Evolutionary conservation across 2,797 vertebrate genomes (phyloP), one percentile per base, ranked within the genome.

Genomic region (Pangasius mekongensis): DNA sequence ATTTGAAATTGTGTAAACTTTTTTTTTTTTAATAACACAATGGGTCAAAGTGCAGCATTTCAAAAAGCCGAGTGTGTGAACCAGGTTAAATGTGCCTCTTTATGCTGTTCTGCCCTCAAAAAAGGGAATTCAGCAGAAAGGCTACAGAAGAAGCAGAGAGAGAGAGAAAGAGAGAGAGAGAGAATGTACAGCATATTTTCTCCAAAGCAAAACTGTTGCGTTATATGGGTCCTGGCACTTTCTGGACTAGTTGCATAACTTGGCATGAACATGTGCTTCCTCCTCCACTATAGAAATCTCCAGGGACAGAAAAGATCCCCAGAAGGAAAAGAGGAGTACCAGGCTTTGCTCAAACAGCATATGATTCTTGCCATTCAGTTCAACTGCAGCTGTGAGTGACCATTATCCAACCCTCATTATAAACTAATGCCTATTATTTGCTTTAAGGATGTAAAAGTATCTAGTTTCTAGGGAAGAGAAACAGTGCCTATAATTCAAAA

Each of bases 181-280:
- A 81, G 22, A 27, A 13, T 24, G 33, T 60, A 62, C 33, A 82
- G 36, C 20, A 43, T 82, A 54, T 66, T 83, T 80, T 83, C 54
- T 87, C 39, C 43, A 84, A 82, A 69, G 76, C 54, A 83, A 86
- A 77, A 78, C 80, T 77, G 62, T 58, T 69, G 78, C 24, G 0
- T 60, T 74, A 83, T 69, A 60, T 49, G 74, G 66, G 81, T 62
- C 82, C 92, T 93, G 92, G 92, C 93, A 91, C 92, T 93, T 94
- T 92, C 93, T 93, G 93, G 94, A 94, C 93, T 93, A 90, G 92
- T 96, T 96, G 94, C 94, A 91, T 96, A 96, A 96, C 94, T 94
- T 94, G 87, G 92, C 93, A 94, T 93, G 93, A 93, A 94, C 92
- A 87, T 94, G 93, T 92, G 91, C 90, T 93, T 92, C 94, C 94